Percentiles rank a stretch among this genome's conserved stretches.
Evolutionary conservation across 1,140 invertebrate genomes (phyloP).

Genomic region (Neodiprion virginianus): DNA sequence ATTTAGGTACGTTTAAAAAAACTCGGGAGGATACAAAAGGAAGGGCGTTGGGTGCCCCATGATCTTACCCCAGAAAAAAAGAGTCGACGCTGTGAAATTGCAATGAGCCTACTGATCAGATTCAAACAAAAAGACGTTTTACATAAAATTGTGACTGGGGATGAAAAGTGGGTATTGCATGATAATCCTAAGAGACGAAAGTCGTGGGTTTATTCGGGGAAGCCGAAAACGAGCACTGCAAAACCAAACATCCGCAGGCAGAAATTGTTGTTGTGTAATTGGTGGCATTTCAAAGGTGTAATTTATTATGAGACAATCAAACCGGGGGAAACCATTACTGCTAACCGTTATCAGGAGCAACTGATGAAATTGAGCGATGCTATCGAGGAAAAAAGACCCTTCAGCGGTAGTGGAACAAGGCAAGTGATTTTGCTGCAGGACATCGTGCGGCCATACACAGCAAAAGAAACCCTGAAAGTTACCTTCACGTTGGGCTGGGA

Average conservation of each 20-base stretch:
- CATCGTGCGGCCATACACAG: conserved; percentile 46
- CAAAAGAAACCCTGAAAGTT: conserved; percentile 25
- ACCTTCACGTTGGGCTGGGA: conserved; percentile 35
- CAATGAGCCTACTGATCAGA: no score
- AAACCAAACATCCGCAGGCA: conserved; percentile 14
- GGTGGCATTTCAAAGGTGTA: conserved; percentile 37
- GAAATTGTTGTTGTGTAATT: conserved; percentile 28
- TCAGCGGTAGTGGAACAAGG: conserved; percentile 26
- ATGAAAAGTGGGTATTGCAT: conserved; percentile 14
- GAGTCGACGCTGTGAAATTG: no score
- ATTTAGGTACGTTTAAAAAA: not conserved
- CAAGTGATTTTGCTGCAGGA: conserved; percentile 43
- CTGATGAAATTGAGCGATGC: conserved; percentile 25
- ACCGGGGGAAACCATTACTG: conserved; percentile 35
- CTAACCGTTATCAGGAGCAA: conserved; percentile 31
- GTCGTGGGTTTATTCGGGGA: no score
- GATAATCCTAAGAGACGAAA: conserved; percentile 9
- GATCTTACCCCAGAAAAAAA: no score
- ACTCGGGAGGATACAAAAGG: no score
- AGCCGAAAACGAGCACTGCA: conserved; percentile 6
- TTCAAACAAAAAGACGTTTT: not conserved
- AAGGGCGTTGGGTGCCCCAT: no score
- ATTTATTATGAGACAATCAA: conserved; percentile 38
- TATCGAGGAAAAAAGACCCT: conserved; percentile 32
- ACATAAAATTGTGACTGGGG: conserved; percentile 2